Percentiles rank a stretch among this genome's conserved stretches.
These are phyloP conservation scores for Tyrannus savana DNA, from an alignment of 2,113 vertebrate species.

Conservation along the genomic window DNA sequence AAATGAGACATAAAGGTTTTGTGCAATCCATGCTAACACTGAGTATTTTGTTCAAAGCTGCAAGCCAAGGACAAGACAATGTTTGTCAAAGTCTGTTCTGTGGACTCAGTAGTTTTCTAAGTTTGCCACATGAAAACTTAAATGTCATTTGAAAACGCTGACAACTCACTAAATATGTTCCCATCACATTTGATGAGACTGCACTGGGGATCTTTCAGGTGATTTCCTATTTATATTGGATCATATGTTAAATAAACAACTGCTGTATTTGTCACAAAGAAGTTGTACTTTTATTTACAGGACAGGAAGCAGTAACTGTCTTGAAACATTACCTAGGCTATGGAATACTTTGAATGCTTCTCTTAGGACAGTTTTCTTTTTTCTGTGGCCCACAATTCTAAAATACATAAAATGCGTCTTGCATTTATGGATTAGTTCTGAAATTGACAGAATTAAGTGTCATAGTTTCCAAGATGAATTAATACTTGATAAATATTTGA, in stretches of 20 bases:
- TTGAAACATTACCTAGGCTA: background rate
- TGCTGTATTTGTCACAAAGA: conserved; percentile 2
- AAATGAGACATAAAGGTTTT: background rate
- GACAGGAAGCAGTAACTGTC: background rate
- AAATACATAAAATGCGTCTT: background rate
- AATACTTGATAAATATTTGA: background rate
- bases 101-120: background rate
- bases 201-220: conserved; percentile 13
- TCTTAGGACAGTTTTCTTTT: background rate
- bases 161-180: conserved; percentile 39
- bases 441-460: background rate
- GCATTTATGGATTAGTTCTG: background rate
- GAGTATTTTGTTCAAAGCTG: background rate
- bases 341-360: background rate
- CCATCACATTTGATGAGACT: background rate
- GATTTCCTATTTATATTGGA: conserved; percentile 31
- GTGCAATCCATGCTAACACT: background rate
- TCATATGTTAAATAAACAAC: background rate
- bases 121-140: background rate
- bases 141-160: conserved; percentile 23
- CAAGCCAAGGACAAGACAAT: background rate
- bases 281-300: background rate
- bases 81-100: background rate
- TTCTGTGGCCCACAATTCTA: background rate
- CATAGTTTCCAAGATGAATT: background rate